These are phyloP conservation scores for Eupithecia abbreviata DNA, from an alignment of 2,888 invertebrate species.

Conservation along the genomic window DNA sequence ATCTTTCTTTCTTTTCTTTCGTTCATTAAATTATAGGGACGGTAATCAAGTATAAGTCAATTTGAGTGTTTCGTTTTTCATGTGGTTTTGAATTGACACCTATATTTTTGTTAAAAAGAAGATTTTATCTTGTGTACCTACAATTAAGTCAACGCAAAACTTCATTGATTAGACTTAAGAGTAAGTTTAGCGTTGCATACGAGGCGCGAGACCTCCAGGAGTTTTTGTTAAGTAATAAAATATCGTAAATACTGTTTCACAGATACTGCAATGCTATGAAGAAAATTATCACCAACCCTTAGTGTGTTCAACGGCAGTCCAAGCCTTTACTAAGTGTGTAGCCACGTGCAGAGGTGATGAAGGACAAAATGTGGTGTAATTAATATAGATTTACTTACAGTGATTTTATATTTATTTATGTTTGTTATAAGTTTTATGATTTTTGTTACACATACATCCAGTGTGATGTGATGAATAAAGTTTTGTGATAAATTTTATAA, in stretches of 20 bases:
- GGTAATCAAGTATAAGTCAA: too few species aligned
- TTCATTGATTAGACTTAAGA: too few species aligned
- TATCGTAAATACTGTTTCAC: conserved; percentile 39
- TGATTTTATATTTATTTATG: not conserved
- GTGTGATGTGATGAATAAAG: not conserved
- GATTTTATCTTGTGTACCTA: too few species aligned
- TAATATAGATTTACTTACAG: not conserved
- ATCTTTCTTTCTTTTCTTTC: too few species aligned
- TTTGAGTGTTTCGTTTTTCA: too few species aligned
- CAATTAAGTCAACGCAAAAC: too few species aligned
- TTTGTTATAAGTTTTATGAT: conserved; percentile 1
- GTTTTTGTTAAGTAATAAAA: not conserved
- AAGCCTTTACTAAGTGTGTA: conserved; percentile 72
- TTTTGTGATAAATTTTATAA: not conserved
- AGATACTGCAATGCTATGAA: conserved; percentile 77
- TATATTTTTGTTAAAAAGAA: too few species aligned
- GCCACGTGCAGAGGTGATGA: conserved; percentile 59
- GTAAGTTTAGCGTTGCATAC: too few species aligned
- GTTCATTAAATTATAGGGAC: too few species aligned
- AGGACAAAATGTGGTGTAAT: conserved; percentile 48
- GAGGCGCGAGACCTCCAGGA: too few species aligned
- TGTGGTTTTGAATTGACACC: too few species aligned
- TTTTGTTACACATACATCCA: not conserved
- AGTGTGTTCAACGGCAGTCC: conserved; percentile 68
- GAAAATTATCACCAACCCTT: conserved; percentile 73